Base-by-base conservation (phyloP, 2,888 invertebrate species). In the Pseudanteris insignis region DNA sequence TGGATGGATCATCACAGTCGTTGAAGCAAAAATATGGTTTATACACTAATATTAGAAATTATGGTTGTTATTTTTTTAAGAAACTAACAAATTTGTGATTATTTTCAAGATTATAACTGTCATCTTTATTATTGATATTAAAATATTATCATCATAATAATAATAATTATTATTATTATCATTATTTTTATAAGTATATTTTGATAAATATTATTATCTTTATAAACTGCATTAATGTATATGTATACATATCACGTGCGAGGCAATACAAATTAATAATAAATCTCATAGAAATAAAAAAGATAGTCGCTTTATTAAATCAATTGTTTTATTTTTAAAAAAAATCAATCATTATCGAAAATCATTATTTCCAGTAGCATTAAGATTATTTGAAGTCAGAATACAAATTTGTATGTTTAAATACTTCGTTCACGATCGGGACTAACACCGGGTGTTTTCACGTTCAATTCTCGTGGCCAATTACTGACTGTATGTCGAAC, bases 401-500 rank as follows among this genome's bases (percentile, higher is more conserved):
- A 13, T 10, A 26, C 9, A 34, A n/a, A 5, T n/a, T n/a, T n/a
- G n/a, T n/a, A n/a, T n/a, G n/a, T n/a, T 34, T 44, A 61, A 15
- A 48, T 29, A 8, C 40, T 37, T 28, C 7, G 24, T 0, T 60
- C 59, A 6, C 48, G 54, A 10, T 48, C 54, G 8, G 60, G 53
- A 34, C 53, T 57, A 5, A 47, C 33, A n/a, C 84, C 73, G 0
- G 88, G 87, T 1, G 88, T 86, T 66, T 85, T 83, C 4, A 83
- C 72, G 69, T 82, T 84, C 11, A 61, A 18, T 11, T 78, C 76
- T 1, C 68, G 70, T 1, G 81, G 81, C 89, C 89, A 89, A 67
- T 86, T 84, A 61, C 85, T 86, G 1, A 88, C 89, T 0, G 88
- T 85, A 71, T 89, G 89, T 70, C 88, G 86, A 1, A 90, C 89